Conservation (phyloP, 2,888 invertebrate genomes). For the Dolomedes plantarius region DNA sequence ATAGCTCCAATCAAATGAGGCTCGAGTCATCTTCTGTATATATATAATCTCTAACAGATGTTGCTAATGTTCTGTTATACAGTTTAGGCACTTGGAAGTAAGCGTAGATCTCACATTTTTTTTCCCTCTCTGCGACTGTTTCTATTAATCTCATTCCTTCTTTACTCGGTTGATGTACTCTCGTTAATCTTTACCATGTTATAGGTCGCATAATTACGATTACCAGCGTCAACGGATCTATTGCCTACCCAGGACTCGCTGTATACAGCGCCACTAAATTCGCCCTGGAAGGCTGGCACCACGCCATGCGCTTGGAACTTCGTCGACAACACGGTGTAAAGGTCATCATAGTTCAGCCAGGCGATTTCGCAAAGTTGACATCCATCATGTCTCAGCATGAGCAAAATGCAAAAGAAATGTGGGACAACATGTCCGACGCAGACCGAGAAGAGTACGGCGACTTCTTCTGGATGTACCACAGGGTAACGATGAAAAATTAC, state of each 20-base stretch:
- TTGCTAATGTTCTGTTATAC: too few species aligned
- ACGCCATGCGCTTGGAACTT: slow-evolving; percentile 85
- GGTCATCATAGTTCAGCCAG: slow-evolving; percentile 86
- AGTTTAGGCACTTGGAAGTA: too few species aligned
- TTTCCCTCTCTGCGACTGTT: too few species aligned
- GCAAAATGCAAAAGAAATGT: slow-evolving; percentile 82
- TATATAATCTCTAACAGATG: too few species aligned
- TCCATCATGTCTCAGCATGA: slow-evolving; percentile 83
- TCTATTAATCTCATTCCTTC: too few species aligned
- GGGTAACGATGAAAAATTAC: slow-evolving; percentile 51
- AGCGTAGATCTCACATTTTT: too few species aligned
- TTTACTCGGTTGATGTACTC: too few species aligned
- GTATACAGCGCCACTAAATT: slow-evolving; percentile 90
- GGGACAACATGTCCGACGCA: slow-evolving; percentile 81
- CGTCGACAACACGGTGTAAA: slow-evolving; percentile 82
- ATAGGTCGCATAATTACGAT: slow-evolving; percentile 85
- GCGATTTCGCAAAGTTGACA: slow-evolving; percentile 84
- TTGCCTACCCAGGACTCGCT: slow-evolving; percentile 85
- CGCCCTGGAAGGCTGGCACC: slow-evolving; percentile 85
- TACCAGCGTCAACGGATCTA: slow-evolving; percentile 88
- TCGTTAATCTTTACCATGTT: too few species aligned
- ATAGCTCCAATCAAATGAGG: too few species aligned
- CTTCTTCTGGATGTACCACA: slow-evolving; percentile 82
- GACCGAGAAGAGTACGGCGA: slow-evolving; percentile 82
- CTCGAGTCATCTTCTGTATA: too few species aligned